Evolutionary conservation across 2,113 vertebrate genomes (phyloP), one percentile per base, ranked within the genome.

Genomic region (Sapajus apella): DNA sequence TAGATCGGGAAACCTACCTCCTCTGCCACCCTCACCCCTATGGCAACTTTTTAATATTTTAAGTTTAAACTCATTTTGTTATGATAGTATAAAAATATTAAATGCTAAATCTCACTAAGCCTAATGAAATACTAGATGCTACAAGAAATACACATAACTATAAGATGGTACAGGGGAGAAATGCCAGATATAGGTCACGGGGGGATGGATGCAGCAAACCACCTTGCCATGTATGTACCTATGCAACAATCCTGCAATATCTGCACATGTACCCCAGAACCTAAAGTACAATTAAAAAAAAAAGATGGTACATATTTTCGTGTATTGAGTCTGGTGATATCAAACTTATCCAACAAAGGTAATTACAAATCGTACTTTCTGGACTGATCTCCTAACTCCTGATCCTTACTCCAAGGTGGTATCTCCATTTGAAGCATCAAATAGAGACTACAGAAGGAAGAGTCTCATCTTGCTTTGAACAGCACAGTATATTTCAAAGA

Each of bases 241-340:
- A 52, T 52, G 52, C 52, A 17, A 52, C 52, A 17, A 52, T 52
- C 52, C 52, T 52, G 16, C 16, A 52, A 17, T 5, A 52, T 52
- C 52, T 52, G 52, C 52, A 17, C 16, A 52, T 17, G 52, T 52
- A 52, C 52, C 52, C 52, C 16, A 52, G 52, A 52, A 52, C 52
- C 52, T 52, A 52, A 52, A 52, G 52, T 52, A 52, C 5, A 5
- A 52, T 52, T 16, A 52, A 52, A 52, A 52, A 52, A 52, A 52
- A 52, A 84, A 85, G 72, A 52, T 8, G 10, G 61, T 64, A 64
- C 2, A 2, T 64, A 23, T n/a, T 47, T 94, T 84, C 76, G 58
- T 95, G 52, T 93, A 84, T 55, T 81, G 27, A 92, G 56, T 6
- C 16, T 90, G 55, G 14, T 81, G 45, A 86, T 68, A 82, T 47